These are phyloP conservation scores for Heterochromis multidens DNA, from an alignment of 2,113 vertebrate species.

Conservation along the genomic window DNA sequence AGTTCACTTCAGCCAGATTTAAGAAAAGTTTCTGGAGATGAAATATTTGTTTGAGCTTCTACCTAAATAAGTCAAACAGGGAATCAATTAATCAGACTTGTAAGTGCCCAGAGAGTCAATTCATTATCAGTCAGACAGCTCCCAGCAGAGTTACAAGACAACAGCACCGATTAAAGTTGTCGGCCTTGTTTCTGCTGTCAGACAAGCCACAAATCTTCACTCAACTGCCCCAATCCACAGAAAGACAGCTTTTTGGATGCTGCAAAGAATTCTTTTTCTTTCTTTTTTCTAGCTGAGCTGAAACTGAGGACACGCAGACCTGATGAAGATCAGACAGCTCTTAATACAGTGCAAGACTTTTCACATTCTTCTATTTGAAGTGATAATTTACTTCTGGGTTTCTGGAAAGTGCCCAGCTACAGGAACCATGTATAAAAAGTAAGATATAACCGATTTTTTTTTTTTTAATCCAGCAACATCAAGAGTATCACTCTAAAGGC, in stretches of 20 bases:
- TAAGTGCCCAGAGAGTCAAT: constrained; percentile 20
- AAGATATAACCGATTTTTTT: background rate
- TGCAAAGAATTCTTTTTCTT: background rate
- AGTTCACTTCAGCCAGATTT: background rate
- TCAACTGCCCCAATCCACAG: background rate
- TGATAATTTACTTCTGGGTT: background rate
- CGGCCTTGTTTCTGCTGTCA: constrained; percentile 18
- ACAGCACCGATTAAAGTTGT: constrained; percentile 32
- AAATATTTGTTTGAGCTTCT: constrained; percentile 13
- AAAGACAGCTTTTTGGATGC: background rate
- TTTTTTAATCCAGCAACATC: background rate
- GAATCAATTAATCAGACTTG: constrained; percentile 28
- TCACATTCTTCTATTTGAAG: background rate
- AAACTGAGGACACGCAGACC: background rate
- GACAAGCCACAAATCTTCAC: constrained; percentile 13
- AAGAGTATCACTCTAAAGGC: background rate
- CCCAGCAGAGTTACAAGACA: constrained; percentile 36
- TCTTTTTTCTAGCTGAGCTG: background rate
- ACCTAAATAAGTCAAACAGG: background rate
- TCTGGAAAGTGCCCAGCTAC: background rate
- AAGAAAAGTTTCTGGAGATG: background rate
- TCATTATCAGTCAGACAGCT: constrained; percentile 31
- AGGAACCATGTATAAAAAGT: background rate
- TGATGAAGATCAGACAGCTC: background rate
- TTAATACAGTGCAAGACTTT: background rate